Percentiles rank a stretch among this genome's conserved stretches.
Evolutionary conservation across 2,797 vertebrate genomes (phyloP).

Genomic region (Urophycis tenuis): DNA sequence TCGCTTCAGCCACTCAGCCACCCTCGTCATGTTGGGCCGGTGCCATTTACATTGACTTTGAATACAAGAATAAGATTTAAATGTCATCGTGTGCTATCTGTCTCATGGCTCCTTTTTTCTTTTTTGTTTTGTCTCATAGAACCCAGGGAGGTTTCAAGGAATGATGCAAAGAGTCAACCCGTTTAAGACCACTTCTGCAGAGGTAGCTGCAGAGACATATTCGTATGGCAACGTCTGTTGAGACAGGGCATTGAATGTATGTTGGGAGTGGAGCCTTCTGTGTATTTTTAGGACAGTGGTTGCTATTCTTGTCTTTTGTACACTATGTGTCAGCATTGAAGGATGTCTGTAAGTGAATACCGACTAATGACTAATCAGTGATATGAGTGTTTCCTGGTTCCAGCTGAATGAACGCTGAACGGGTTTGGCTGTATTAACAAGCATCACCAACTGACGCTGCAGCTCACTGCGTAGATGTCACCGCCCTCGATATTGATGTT

Average conservation of each 20-base stretch:
- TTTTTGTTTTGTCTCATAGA: too few species aligned
- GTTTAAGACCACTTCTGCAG: neutral
- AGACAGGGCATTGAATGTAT: too few species aligned
- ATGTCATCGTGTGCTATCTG: neutral
- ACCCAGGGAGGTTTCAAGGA: neutral
- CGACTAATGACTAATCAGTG: neutral
- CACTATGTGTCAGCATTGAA: neutral
- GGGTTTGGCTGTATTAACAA: neutral
- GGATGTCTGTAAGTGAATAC: neutral
- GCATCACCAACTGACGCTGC: neutral
- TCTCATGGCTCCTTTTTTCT: neutral
- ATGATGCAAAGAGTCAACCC: constrained; percentile 1
- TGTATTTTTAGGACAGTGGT: neutral
- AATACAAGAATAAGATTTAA: neutral
- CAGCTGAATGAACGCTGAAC: neutral
- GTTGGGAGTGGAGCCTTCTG: neutral
- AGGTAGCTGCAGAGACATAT: neutral
- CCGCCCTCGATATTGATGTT: too few species aligned
- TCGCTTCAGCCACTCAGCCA: neutral
- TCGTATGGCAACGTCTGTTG: too few species aligned
- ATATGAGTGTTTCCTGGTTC: neutral
- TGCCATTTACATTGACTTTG: neutral
- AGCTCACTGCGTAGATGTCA: too few species aligned
- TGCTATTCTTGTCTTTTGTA: neutral
- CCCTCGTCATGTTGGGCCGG: neutral